Percentiles rank a stretch among this genome's conserved stretches.
phyloP scores from a whole-genome alignment of 1,140 invertebrate genomes.

The Pseudoatta argentina region DNA sequence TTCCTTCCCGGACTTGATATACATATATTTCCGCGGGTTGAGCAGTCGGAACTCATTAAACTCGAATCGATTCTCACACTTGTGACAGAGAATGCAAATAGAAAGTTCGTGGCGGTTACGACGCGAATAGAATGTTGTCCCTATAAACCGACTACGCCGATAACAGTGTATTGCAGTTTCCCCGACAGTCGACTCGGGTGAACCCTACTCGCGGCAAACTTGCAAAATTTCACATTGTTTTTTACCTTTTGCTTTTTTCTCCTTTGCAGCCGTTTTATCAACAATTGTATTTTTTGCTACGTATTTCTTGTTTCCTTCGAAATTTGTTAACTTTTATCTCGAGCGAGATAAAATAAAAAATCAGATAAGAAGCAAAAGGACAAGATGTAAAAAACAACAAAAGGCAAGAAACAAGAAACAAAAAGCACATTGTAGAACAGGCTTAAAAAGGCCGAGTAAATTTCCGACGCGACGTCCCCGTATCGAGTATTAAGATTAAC shows the following conservation, averaged over 20 bases:
- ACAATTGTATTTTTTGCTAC: too few relatives aligned
- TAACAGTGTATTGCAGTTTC: constrained; percentile 69
- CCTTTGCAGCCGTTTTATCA: too few relatives aligned
- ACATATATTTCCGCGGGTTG: constrained; percentile 19
- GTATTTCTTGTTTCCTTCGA: too few relatives aligned
- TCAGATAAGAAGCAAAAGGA: too few relatives aligned
- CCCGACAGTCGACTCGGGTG: constrained; percentile 11
- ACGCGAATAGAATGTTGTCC: constrained; percentile 71
- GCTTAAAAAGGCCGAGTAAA: constrained; percentile 42
- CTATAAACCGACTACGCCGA: constrained; percentile 69
- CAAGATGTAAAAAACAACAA: too few relatives aligned
- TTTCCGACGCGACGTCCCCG: neutral
- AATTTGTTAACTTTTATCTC: too few relatives aligned
- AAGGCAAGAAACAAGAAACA: too few relatives aligned
- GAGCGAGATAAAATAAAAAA: too few relatives aligned
- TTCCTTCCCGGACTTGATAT: constrained; percentile 45
- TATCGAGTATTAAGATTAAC: constrained; percentile 25
- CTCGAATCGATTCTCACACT: constrained; percentile 77
- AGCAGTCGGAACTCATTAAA: constrained; percentile 62
- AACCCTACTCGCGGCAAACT: constrained; percentile 59
- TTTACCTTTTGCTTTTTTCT: too few relatives aligned
- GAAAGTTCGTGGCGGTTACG: constrained; percentile 66
- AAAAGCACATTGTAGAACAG: too few relatives aligned
- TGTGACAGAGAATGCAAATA: constrained; percentile 76
- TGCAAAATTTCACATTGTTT: constrained; percentile 65